Conservation (phyloP, 1,140 invertebrate species). For the Dendroctonus ponderosae region DNA sequence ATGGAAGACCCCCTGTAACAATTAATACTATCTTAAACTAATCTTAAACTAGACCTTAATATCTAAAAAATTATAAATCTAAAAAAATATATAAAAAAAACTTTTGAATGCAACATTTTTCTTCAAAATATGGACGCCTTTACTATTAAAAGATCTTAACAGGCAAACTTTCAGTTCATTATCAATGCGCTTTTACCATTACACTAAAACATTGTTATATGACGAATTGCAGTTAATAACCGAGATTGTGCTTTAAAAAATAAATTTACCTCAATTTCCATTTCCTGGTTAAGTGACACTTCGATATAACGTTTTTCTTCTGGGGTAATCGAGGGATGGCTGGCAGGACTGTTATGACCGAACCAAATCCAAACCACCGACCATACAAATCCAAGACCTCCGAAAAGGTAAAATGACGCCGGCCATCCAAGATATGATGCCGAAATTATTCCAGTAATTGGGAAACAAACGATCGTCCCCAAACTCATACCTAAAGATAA, state of each 20-base stretch:
- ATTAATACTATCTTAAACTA: too few species aligned
- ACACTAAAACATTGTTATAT: too few species aligned
- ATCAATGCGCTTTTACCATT: too few species aligned
- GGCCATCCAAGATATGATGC: constrained; percentile 70
- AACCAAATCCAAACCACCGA: constrained; percentile 61
- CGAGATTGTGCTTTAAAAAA: not conserved
- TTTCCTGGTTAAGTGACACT: constrained; percentile 25
- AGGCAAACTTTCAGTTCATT: too few species aligned
- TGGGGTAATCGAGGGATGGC: constrained; percentile 58
- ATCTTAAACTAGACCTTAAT: too few species aligned
- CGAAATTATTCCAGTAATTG: constrained; percentile 66
- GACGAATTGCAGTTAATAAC: not conserved
- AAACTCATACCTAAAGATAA: constrained; percentile 60
- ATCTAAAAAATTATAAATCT: too few species aligned
- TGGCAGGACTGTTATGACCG: constrained; percentile 64
- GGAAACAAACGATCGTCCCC: constrained; percentile 70
- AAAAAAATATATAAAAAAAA: too few species aligned
- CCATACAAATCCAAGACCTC: constrained; percentile 63
- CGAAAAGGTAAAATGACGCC: constrained; percentile 74
- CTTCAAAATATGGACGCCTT: too few species aligned
- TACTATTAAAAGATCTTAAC: too few species aligned
- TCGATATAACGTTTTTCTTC: constrained; percentile 66
- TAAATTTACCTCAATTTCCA: constrained; percentile 12
- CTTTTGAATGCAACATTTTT: too few species aligned
- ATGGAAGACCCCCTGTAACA: too few species aligned